Conservation (phyloP, 2,797 vertebrate species). For the Rhynchonycteris naso region DNA sequence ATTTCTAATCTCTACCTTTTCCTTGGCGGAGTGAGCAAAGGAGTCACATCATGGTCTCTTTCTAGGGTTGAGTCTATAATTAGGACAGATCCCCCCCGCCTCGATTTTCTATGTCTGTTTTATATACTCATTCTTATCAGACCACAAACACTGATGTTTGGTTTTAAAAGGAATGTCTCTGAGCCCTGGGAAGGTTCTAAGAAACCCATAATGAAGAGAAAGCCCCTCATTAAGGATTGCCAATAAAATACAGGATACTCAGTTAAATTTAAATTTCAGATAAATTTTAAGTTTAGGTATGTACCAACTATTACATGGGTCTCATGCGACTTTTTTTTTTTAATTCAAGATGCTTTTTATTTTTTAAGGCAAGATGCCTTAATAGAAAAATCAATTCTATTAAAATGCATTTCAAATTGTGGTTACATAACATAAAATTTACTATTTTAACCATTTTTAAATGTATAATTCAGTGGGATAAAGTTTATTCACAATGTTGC, state of each 20-base stretch:
- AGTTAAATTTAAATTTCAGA: not conserved
- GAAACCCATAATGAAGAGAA: not conserved
- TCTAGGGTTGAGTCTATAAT: conserved; percentile 50
- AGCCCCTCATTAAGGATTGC: not conserved
- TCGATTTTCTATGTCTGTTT: not conserved
- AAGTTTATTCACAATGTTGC: not conserved
- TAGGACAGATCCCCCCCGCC: not conserved
- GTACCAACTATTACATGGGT: not conserved
- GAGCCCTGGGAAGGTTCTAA: not conserved
- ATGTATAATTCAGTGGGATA: not conserved
- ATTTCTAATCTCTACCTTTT: conserved; percentile 68
- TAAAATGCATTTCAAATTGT: not conserved
- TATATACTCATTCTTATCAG: not conserved
- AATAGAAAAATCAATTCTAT: not conserved
- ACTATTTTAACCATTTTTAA: conserved; percentile 10
- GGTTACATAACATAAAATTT: not conserved
- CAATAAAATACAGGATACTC: not conserved
- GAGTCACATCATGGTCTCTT: conserved; percentile 31
- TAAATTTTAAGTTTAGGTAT: not conserved
- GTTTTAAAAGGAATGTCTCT: not conserved
- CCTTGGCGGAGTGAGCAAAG: not conserved
- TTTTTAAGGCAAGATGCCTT: not conserved
- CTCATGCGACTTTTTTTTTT: too few species aligned
- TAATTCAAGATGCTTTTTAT: not conserved
- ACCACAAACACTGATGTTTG: not conserved